phyloP scores from a whole-genome alignment of 2,888 invertebrate species.

The Physocephala rufipes region DNA sequence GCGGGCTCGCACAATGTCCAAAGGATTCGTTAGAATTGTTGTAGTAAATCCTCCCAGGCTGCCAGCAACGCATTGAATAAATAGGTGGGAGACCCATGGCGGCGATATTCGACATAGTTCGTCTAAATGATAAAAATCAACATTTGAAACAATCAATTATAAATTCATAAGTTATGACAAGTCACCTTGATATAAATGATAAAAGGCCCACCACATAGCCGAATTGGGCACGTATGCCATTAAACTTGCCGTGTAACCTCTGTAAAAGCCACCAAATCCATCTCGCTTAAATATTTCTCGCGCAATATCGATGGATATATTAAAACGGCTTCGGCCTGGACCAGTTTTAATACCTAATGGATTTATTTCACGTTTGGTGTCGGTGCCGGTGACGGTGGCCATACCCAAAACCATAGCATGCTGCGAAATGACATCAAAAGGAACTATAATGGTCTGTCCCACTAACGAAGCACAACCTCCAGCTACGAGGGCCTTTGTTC shows the following conservation, averaged over 20 bases:
- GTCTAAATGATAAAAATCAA: constrained; percentile 68
- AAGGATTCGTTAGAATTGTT: constrained; percentile 92
- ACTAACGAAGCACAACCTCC: constrained; percentile 93
- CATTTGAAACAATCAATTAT: constrained; percentile 11
- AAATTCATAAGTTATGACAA: not conserved
- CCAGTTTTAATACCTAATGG: constrained; percentile 78
- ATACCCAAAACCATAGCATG: constrained; percentile 94
- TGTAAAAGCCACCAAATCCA: constrained; percentile 88
- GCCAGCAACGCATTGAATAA: constrained; percentile 90
- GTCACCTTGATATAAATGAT: constrained; percentile 91
- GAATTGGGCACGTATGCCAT: constrained; percentile 95
- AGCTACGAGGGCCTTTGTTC: constrained; percentile 79
- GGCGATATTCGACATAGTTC: constrained; percentile 79
- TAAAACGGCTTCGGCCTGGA: constrained; percentile 71
- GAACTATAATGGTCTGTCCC: constrained; percentile 94
- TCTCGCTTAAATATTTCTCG: constrained; percentile 81
- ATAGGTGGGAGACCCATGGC: constrained; percentile 79
- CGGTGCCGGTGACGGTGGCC: constrained; percentile 54
- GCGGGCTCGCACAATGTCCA: constrained; percentile 92
- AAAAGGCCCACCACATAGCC: constrained; percentile 98
- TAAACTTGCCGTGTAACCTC: constrained; percentile 92
- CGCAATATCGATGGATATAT: constrained; percentile 79
- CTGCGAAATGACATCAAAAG: constrained; percentile 95
- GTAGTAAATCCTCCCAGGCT: constrained; percentile 93
- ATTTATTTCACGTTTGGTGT: constrained; percentile 71